Percentiles rank a stretch among this genome's conserved stretches.
These are phyloP conservation scores for Pseudorectes ferrugineus DNA, from an alignment of 2,113 vertebrate species.

Conservation along the genomic window DNA sequence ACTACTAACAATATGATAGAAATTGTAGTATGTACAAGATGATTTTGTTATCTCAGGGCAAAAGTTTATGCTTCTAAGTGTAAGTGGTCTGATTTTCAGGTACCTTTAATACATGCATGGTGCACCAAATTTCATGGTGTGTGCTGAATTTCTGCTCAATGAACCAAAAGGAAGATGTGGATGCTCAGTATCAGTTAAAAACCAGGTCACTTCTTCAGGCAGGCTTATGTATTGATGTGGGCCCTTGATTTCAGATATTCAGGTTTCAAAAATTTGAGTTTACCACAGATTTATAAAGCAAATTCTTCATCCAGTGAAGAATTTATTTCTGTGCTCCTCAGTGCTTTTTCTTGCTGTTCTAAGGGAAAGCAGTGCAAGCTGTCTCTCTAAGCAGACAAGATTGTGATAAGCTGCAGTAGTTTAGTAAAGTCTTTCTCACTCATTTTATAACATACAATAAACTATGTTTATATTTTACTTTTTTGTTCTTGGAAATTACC, in stretches of 20 bases:
- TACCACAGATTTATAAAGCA: background rate
- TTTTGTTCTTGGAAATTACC: conserved; percentile 9
- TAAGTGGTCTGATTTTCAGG: background rate
- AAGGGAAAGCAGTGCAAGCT: background rate
- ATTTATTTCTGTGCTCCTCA: background rate
- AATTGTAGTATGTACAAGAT: background rate
- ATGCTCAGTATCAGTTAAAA: background rate
- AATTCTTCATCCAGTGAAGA: background rate
- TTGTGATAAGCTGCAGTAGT: background rate
- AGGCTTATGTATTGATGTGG: background rate
- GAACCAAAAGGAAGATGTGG: background rate
- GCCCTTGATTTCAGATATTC: background rate
- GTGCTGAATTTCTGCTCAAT: background rate
- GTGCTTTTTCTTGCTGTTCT: background rate
- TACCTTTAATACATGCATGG: background rate
- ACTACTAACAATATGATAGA: background rate
- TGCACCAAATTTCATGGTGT: background rate
- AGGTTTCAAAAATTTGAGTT: background rate
- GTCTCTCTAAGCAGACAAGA: background rate
- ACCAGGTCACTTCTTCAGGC: background rate
- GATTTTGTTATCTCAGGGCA: background rate
- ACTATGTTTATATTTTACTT: background rate
- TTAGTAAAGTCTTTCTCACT: background rate
- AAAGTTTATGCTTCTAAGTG: background rate
- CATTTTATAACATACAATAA: conserved; percentile 58